These are phyloP conservation scores for Malaclemys terrapin DNA, from an alignment of 2,113 vertebrate species.

Conservation along the genomic window DNA sequence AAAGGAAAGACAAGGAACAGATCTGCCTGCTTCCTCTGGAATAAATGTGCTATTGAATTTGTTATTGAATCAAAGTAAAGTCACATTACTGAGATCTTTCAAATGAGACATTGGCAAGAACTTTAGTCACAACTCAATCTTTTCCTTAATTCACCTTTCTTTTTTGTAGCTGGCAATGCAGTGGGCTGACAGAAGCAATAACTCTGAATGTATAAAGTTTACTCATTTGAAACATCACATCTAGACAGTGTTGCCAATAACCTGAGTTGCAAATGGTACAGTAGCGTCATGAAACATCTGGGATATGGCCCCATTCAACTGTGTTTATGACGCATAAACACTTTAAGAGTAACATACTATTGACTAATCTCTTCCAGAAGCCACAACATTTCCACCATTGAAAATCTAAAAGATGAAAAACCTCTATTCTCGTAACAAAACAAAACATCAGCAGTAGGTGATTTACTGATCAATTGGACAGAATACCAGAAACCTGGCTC, in stretches of 20 bases:
- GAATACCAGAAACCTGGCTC: accelerated
- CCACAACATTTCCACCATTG: accelerated
- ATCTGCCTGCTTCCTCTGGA: slow-evolving; percentile 36
- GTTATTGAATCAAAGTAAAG: not conserved
- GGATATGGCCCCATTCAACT: not conserved
- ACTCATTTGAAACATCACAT: accelerated
- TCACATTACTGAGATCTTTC: not conserved
- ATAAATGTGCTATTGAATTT: not conserved
- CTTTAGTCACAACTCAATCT: accelerated
- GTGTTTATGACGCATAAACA: not conserved
- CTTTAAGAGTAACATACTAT: not conserved
- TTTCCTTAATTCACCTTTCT: not conserved
- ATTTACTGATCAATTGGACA: not conserved
- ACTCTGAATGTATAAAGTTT: not conserved
- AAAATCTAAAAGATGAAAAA: not conserved
- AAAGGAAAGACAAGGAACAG: slow-evolving; percentile 25
- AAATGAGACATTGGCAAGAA: not conserved
- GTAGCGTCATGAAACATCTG: accelerated
- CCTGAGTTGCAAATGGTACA: not conserved
- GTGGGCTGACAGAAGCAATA: accelerated
- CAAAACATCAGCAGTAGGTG: not conserved
- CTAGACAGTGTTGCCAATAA: accelerated
- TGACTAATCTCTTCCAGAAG: not conserved
- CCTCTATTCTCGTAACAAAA: not conserved
- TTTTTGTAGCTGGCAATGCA: not conserved